phyloP scores from a whole-genome alignment of 2,888 invertebrate genomes.

The Lepidochitona cinerea region DNA sequence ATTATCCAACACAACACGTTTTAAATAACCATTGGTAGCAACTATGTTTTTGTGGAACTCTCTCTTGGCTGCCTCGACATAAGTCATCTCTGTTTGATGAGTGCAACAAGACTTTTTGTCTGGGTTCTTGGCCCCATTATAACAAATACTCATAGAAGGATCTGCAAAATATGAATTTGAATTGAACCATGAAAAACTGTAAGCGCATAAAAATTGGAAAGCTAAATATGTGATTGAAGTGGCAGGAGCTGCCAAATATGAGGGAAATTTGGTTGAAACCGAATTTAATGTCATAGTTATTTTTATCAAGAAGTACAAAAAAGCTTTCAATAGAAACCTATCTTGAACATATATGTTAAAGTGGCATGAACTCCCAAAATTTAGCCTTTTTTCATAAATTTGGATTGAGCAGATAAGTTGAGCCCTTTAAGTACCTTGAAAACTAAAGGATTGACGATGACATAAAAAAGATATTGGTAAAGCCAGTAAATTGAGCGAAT shows the following conservation, averaged over 20 bases:
- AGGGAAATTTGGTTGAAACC: too few relatives aligned
- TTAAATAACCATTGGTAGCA: constrained; percentile 36
- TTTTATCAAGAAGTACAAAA: too few relatives aligned
- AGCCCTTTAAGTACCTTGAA: too few relatives aligned
- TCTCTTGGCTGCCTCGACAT: constrained; percentile 37
- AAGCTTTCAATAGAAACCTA: neutral
- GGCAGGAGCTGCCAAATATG: too few relatives aligned
- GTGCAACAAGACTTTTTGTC: constrained; percentile 38
- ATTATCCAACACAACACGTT: constrained; percentile 37
- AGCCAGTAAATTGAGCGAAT: too few relatives aligned
- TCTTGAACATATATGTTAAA: neutral
- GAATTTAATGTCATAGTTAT: too few relatives aligned
- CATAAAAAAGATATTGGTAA: too few relatives aligned
- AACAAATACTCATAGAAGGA: constrained; percentile 15
- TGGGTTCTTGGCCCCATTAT: constrained; percentile 8
- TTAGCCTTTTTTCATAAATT: too few relatives aligned
- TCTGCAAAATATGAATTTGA: constrained; percentile 7
- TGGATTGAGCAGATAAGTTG: too few relatives aligned
- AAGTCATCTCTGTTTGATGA: constrained; percentile 36
- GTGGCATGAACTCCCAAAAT: too few relatives aligned
- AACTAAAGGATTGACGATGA: too few relatives aligned
- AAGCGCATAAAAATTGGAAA: neutral
- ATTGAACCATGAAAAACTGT: neutral
- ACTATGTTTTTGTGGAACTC: constrained; percentile 36
- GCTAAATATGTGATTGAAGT: too few relatives aligned